Percentiles rank a stretch among this genome's conserved stretches.
Evolutionary conservation across 1,140 invertebrate genomes (phyloP).

Genomic region (Pantala flavescens): DNA sequence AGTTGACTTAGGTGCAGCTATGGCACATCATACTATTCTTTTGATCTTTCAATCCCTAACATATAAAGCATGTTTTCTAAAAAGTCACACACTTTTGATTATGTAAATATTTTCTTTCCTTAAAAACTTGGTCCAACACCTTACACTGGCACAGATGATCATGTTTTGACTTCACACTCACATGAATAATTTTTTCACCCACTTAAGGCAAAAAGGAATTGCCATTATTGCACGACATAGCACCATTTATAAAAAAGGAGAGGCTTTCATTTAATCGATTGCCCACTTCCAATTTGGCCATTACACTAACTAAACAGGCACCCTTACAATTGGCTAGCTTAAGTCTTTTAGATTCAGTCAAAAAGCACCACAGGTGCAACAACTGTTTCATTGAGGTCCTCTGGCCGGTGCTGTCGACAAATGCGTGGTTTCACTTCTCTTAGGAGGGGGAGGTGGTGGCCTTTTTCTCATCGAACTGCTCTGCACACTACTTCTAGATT

Average conservation of each 20-base stretch:
- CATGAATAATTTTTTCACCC: background rate
- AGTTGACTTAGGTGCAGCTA: background rate
- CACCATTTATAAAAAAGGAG: background rate
- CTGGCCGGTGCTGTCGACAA: slow-evolving; percentile 38
- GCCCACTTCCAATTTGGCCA: background rate
- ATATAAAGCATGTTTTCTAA: background rate
- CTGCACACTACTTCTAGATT: slow-evolving; percentile 21
- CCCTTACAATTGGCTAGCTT: background rate
- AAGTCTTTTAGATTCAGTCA: background rate
- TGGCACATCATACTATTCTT: background rate
- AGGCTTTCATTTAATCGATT: background rate
- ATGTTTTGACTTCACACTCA: background rate
- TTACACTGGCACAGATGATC: background rate
- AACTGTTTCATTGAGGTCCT: slow-evolving; percentile 35
- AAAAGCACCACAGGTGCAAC: slow-evolving; percentile 12
- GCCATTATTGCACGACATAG: slow-evolving; percentile 5
- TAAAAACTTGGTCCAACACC: background rate
- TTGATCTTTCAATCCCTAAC: background rate
- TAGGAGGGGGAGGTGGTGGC: slow-evolving; percentile 66
- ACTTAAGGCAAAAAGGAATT: background rate
- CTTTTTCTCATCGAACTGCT: slow-evolving; percentile 40
- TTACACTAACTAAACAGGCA: background rate
- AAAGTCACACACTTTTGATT: background rate
- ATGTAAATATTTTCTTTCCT: background rate
- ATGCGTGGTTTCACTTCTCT: slow-evolving; percentile 66